Percentiles rank a stretch among this genome's conserved stretches.
Evolutionary conservation across 2,113 vertebrate genomes (phyloP).

Genomic region (Scophthalmus maximus): DNA sequence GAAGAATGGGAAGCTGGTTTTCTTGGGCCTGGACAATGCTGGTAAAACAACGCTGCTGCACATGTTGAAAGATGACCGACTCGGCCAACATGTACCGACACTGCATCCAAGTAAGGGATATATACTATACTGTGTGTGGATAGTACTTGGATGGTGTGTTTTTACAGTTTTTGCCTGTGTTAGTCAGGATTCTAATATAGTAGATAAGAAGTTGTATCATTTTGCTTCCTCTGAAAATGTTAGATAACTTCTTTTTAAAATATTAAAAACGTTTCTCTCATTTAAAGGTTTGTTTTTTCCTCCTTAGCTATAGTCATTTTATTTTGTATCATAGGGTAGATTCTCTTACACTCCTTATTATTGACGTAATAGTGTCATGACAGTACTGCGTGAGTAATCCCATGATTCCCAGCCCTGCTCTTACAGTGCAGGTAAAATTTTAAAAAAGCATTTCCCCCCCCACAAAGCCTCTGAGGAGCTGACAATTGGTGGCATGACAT

Average conservation of each 20-base stretch:
- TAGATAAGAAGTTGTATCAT: no score
- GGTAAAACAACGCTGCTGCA: slow-evolving; percentile 98
- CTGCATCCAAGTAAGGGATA: slow-evolving; percentile 91
- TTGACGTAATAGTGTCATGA: not conserved
- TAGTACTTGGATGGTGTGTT: not conserved
- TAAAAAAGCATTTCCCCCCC: slow-evolving; percentile 9
- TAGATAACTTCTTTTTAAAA: no score
- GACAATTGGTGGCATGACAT: slow-evolving; percentile 96
- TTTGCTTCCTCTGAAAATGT: no score
- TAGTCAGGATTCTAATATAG: not conserved
- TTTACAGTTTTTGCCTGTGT: not conserved
- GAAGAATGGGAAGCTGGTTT: slow-evolving; percentile 95
- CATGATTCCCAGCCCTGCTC: no score
- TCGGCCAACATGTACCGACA: slow-evolving; percentile 95
- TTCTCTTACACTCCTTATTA: not conserved
- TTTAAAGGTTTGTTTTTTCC: no score
- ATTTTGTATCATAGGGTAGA: not conserved
- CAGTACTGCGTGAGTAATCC: not conserved
- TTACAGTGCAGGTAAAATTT: no score
- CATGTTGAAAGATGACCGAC: slow-evolving; percentile 96
- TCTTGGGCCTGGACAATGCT: slow-evolving; percentile 96
- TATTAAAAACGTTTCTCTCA: no score
- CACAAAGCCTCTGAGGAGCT: slow-evolving; percentile 93
- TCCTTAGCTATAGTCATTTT: no score
- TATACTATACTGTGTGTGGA: not conserved